A percentile compares a stretch with the other conserved stretches of the same genome.
These are phyloP conservation scores for Elaphurus davidianus DNA, from an alignment of 2,113 vertebrate species.

Conservation along the genomic window DNA sequence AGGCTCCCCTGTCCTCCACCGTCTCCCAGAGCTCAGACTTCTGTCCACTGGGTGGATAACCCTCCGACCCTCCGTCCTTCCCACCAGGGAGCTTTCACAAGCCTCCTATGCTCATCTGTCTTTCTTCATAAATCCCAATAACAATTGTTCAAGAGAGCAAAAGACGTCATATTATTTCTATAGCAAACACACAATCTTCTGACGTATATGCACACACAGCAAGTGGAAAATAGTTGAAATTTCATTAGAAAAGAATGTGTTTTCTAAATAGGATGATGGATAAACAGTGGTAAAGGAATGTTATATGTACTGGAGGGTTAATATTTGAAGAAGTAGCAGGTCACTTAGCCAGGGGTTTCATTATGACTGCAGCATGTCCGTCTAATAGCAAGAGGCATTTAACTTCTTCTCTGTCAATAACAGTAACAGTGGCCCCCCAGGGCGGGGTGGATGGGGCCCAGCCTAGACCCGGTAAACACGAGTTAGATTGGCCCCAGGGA, in stretches of 20 bases:
- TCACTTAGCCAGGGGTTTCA: background rate
- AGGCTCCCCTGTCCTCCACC: background rate
- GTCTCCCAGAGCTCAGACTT: background rate
- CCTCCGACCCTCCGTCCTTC: background rate
- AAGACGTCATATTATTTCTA: background rate
- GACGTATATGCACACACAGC: background rate
- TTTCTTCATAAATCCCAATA: background rate
- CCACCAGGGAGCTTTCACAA: background rate
- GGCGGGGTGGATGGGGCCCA: background rate
- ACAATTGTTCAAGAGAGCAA: background rate
- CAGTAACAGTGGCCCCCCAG: accelerated
- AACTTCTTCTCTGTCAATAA: background rate
- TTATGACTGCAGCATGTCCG: background rate
- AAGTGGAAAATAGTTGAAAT: background rate
- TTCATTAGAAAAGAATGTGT: background rate
- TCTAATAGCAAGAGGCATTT: background rate
- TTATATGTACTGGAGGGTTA: background rate
- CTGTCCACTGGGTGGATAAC: background rate
- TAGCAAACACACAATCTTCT: background rate
- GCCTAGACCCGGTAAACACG: accelerated
- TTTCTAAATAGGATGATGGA: background rate
- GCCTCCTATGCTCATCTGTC: background rate
- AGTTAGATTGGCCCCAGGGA: background rate
- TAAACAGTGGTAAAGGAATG: background rate
- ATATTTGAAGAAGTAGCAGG: background rate